phyloP scores from a whole-genome alignment of 2,113 vertebrate genomes.

The Pachycephala philippinensis region DNA sequence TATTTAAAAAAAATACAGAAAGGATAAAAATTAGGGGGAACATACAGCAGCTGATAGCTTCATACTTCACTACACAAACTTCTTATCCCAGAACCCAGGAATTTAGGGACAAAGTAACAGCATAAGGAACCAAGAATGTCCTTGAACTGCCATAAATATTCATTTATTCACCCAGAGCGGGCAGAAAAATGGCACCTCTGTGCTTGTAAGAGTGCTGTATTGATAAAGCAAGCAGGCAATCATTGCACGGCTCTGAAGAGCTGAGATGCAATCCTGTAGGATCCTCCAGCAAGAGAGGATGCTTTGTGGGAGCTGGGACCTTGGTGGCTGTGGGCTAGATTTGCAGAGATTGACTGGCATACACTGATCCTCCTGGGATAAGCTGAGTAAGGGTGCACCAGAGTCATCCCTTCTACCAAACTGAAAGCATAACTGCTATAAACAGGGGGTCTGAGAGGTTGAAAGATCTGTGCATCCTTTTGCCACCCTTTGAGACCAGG shows the following conservation, averaged over 20 bases:
- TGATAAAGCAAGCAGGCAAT: not conserved
- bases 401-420: not conserved
- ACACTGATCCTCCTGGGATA: not conserved
- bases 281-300: not conserved
- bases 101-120: not conserved
- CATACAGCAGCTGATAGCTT: not conserved
- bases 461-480: not conserved
- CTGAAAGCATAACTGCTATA: not conserved
- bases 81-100: not conserved
- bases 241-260: not conserved
- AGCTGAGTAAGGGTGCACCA: not conserved
- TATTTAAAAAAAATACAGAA: not conserved
- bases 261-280: not conserved
- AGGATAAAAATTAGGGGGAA: not conserved
- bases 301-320: not conserved
- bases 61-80: not conserved
- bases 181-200: not conserved
- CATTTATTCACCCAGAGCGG: not conserved
- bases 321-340: not conserved
- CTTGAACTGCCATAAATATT: not conserved
- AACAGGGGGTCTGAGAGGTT: not conserved
- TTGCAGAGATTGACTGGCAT: not conserved
- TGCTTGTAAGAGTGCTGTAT: not conserved
- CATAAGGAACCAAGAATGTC: not conserved
- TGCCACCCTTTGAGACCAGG: not conserved